Base-by-base conservation (phyloP, 2,888 invertebrate species). In the Tiliacea aurago region DNA sequence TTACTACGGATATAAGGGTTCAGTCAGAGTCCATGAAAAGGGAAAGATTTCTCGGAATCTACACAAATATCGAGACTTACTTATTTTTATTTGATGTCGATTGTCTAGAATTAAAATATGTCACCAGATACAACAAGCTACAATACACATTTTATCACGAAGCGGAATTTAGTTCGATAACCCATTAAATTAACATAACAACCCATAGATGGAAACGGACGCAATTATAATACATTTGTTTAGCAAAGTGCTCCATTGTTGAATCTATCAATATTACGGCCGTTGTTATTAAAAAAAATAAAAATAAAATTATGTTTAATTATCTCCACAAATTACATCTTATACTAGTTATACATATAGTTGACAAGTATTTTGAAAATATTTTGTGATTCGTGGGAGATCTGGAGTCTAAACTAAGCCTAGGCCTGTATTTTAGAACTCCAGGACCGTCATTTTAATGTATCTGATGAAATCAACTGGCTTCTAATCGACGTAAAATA, bases 211-310 rank as follows among this genome's bases (percentile, higher is more conserved):
- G 20, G 45, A 28, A 68, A 70, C 47, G 58, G 28, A 37, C 55
- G 49, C 53, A 81, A 81, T 69, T 69, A 76, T 69, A 68, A 79
- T 56, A 53, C 62, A 73, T 67, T 76, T 72, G 69, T 81, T 72
- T 49, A 81, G 28, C 58, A 67, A 81, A 84, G 84, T 76, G 71
- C 66, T 67, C 56, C 41, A 67, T 81, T 81, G 76, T 81, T 20
- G 55, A 76, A 72, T 59, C 81, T 75, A 70, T 63, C 76, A 69
- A 71, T 68, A 61, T 81, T 72, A 70, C 43, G 23, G 23, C 41
- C 33, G 33, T 37, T 71, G 37, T 43, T 66, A 84, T 49, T 62
- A n/a, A n/a, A n/a, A n/a, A n/a, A n/a, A n/a, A n/a, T n/a, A n/a
- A n/a, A 28, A 28, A 28, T 28, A 28, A 28, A 28, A 28, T 28